Base-by-base conservation (phyloP, 64 coral and sea anemone species). In the Orbicella faveolata region DNA sequence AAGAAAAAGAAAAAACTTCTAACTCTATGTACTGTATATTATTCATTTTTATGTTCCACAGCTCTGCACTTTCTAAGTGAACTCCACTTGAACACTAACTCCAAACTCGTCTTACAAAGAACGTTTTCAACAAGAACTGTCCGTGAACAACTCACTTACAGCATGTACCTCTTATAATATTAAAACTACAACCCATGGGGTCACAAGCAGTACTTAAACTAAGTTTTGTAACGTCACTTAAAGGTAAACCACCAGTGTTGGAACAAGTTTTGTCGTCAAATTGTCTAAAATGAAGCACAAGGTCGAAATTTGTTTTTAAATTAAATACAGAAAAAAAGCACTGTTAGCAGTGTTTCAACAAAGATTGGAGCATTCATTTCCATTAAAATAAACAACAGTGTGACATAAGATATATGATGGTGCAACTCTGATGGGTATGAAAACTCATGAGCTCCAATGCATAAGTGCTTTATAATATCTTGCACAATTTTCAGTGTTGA, bases 41-140 rank as follows among this genome's bases (percentile, higher is more conserved):
- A 69, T 73, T 67, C 14, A 70, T 35, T 85, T 73, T 84, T 30
- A 39, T 67, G 34, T 66, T 67, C 61, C 63, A 69, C 34, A 11
- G 64, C 59, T 63, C 55, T 81, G 54, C 63, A 85, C 39, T 33
- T 83, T 67, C 68, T 14, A 85, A 85, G 63, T 44, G 21, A 85
- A 85, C 64, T 73, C 63, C 44, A 63, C 30, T 48, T 84, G 23
- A 53, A 13, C 64, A 83, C 64, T 20, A 72, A 52, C 53, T 67
- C 39, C 82, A 70, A 52, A 72, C 63, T 9, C 2, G 35, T 84
- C 61, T 26, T 23, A 84, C 37, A 69, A 72, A 17, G 12, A 51
- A 17, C 57, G 63, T 48, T 73, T 85, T 73, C 2, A 52, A 85
- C 65, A 73, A 48, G 61, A 30, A 73, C 65, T 52, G 82, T 44